These are phyloP conservation scores for Drosophila kikkawai DNA, from an alignment of 1,140 invertebrate genomes.

Conservation along the genomic window DNA sequence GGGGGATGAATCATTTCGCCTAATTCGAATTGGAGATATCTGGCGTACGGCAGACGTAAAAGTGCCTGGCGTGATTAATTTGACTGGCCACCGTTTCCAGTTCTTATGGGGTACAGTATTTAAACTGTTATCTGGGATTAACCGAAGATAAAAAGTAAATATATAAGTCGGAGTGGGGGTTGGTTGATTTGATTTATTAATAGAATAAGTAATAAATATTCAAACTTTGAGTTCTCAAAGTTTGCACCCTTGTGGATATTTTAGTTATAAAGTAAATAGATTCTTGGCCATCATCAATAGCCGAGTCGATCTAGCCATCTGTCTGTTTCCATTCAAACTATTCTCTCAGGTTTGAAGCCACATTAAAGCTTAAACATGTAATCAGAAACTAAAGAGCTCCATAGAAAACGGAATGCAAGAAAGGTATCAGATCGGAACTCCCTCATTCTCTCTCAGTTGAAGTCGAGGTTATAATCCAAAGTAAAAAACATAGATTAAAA, in stretches of 20 bases:
- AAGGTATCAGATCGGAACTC: not conserved
- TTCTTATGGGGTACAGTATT: not conserved
- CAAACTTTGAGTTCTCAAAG: no score
- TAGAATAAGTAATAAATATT: not conserved
- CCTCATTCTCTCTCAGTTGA: not conserved
- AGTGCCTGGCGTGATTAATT: constrained; percentile 20
- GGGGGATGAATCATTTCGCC: constrained; percentile 10
- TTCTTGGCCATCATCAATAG: no score
- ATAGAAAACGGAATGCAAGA: not conserved
- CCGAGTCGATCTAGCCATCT: not conserved
- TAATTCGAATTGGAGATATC: constrained; percentile 21
- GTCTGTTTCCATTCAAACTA: no score
- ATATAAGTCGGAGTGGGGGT: no score
- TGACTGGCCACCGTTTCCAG: not conserved
- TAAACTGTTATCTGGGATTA: constrained; percentile 15
- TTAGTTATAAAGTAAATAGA: no score
- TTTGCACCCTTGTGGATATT: no score
- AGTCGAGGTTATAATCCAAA: not conserved
- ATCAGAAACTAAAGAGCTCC: no score
- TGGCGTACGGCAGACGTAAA: constrained; percentile 5
- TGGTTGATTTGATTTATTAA: not conserved
- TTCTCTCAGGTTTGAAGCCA: no score
- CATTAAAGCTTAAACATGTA: no score
- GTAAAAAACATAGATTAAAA: constrained; percentile 17
- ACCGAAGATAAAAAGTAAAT: not conserved